Conservation (phyloP, 2,888 invertebrate species). For the Pristionchus arcanus region DNA sequence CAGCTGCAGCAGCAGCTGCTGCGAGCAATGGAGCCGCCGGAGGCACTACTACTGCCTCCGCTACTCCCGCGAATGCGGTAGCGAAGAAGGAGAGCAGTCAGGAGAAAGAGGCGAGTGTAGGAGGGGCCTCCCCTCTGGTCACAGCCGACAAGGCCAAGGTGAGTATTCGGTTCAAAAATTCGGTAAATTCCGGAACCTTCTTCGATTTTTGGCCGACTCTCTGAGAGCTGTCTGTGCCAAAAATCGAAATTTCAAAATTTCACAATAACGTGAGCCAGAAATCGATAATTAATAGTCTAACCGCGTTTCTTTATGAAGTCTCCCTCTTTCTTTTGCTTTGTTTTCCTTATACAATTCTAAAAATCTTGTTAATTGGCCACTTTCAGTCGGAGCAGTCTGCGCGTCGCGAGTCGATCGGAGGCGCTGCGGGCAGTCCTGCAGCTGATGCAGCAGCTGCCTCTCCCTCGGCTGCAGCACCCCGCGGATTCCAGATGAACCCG, state of each 20-base stretch:
- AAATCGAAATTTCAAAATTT: no score
- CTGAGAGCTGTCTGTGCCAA: no score
- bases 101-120: not conserved
- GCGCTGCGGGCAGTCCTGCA: not conserved
- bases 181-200: not conserved
- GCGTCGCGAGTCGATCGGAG: constrained; percentile 9
- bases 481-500: not conserved
- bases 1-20: not conserved
- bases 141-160: not conserved
- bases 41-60: not conserved
- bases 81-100: not conserved
- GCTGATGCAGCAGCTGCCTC: not conserved
- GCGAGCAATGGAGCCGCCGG: not conserved
- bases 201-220: not conserved
- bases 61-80: not conserved
- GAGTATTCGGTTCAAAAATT: not conserved
- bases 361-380: no score
- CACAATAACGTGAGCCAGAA: no score
- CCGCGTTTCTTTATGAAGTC: no score
- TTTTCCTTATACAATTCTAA: no score
- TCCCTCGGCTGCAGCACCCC: not conserved
- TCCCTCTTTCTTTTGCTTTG: no score
- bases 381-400: not conserved
- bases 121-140: not conserved
- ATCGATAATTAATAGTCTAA: no score